Conservation (phyloP, 1,140 invertebrate genomes). For the Drosophila simulans region DNA sequence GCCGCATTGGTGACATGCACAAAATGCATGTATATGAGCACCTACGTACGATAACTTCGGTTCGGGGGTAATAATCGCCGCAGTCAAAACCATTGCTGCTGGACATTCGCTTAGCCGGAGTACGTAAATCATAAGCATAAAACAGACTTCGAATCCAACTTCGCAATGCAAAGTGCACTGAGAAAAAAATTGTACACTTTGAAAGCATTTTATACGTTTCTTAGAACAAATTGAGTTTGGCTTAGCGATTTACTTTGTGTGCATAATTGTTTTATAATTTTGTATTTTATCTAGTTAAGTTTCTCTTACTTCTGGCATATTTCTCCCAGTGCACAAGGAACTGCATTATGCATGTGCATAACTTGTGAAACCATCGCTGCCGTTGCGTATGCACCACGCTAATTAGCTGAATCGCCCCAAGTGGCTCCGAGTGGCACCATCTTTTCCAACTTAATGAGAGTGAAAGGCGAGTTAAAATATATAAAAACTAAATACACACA, state of each 20-base stretch:
- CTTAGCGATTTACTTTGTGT: no score
- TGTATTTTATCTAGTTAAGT: no score
- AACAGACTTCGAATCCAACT: constrained; percentile 35
- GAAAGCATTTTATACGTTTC: no score
- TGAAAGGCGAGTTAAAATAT: constrained; percentile 67
- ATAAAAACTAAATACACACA: constrained; percentile 15
- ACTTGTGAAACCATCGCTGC: constrained; percentile 50
- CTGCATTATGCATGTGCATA: constrained; percentile 75
- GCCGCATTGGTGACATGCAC: constrained; percentile 76
- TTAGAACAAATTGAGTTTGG: no score
- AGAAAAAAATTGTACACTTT: not conserved
- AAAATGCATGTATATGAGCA: constrained; percentile 83
- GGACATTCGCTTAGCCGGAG: constrained; percentile 52
- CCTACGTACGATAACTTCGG: constrained; percentile 71
- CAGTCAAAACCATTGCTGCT: constrained; percentile 29
- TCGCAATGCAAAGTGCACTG: constrained; percentile 17
- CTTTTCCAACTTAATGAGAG: constrained; percentile 63
- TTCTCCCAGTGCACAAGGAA: constrained; percentile 11
- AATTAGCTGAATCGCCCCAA: constrained; percentile 67
- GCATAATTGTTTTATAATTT: no score
- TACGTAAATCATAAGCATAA: constrained; percentile 81
- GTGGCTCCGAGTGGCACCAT: constrained; percentile 31
- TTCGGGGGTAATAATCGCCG: constrained; percentile 74
- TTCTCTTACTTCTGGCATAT: not conserved
- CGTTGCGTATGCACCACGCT: constrained; percentile 67